Base-by-base conservation (phyloP, 1,140 invertebrate genomes). In the Venturia canescens region DNA sequence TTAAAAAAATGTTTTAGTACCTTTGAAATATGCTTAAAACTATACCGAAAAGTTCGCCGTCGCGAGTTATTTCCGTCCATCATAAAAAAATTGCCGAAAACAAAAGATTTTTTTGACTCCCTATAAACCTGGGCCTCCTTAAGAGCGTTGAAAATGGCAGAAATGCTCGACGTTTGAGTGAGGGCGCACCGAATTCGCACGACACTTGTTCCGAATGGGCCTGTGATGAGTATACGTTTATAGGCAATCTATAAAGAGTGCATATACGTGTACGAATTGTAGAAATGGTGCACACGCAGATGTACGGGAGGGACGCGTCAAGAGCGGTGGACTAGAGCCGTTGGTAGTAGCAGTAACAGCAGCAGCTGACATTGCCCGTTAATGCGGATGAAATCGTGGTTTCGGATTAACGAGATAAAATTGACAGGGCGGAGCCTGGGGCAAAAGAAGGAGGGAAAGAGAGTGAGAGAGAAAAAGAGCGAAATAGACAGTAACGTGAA, bases 401-500 rank as follows among this genome's bases (percentile, higher is more conserved):
- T 84, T 84, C 77, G 79, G 63, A 84, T 84, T 84, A 84, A 84
- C 83, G 72, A 84, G 83, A 80, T 83, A 84, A 84, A 84, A 84
- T 84, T 84, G 83, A 84, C 77, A 84, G 83, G 81, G 83, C 79
- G 79, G 79, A 80, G 79, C 70, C 79, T 80, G 50, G 57, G 21
- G 70, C 44, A 15, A 44, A 5, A 18, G 21, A 16, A 29, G 34
- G 18, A 80, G 50, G 18, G 9, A 57, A 29, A 34, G 15, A 70
- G n/a, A 48, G 67, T 15, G n/a, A 57, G 50, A 29, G 38, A n/a
- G 77, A 63, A 3, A 74, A 27, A 6, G 34, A 26, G 26, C 31
- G 50, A 74, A 27, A 80, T 16, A 66, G 31, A 7, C 31, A 34
- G 5, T 44, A 44, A 44, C 11, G 38, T 44, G 11, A 44, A 9